phyloP scores from a whole-genome alignment of 2,113 vertebrate species.

The Hippoglossus stenolepis region DNA sequence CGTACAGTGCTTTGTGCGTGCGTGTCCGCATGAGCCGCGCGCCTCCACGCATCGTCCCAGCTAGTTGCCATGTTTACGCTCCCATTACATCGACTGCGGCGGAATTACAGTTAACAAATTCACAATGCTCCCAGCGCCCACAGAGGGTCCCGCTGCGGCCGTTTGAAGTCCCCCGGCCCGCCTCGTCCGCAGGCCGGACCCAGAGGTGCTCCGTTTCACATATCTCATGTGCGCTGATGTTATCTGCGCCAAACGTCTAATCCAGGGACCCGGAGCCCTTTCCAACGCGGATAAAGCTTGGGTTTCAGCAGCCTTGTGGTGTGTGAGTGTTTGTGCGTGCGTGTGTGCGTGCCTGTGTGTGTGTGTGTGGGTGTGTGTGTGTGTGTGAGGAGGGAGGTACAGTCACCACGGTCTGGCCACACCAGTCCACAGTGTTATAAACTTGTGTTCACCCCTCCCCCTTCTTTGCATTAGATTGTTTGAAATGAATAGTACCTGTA shows the following conservation, averaged over 20 bases:
- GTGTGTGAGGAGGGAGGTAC: not conserved
- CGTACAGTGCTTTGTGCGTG: not conserved
- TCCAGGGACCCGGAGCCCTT: conserved; percentile 76
- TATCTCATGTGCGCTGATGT: conserved; percentile 81
- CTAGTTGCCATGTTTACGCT: conserved; percentile 74
- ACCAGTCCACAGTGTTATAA: not conserved
- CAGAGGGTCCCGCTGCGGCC: conserved; percentile 51
- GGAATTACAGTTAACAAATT: conserved; percentile 73
- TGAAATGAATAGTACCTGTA: too few relatives aligned
- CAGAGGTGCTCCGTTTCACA: conserved; percentile 77
- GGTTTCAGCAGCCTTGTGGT: conserved; percentile 72
- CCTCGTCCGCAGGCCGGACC: conserved; percentile 49
- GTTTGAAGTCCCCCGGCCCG: conserved; percentile 52
- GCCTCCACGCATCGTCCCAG: conserved; percentile 20
- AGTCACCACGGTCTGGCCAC: not conserved
- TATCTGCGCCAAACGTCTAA: conserved; percentile 82
- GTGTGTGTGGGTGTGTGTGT: not conserved
- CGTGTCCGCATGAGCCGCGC: not conserved
- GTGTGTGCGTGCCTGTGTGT: conserved; percentile 21
- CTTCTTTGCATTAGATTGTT: too few relatives aligned
- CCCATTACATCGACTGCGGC: conserved; percentile 74
- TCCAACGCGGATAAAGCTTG: conserved; percentile 82
- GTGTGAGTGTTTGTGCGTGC: conserved; percentile 30
- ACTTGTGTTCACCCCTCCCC: too few relatives aligned
- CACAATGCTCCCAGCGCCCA: conserved; percentile 58